Evolutionary conservation across 2,113 vertebrate genomes (phyloP), one percentile per base, ranked within the genome.

Genomic region (Strix aluco): DNA sequence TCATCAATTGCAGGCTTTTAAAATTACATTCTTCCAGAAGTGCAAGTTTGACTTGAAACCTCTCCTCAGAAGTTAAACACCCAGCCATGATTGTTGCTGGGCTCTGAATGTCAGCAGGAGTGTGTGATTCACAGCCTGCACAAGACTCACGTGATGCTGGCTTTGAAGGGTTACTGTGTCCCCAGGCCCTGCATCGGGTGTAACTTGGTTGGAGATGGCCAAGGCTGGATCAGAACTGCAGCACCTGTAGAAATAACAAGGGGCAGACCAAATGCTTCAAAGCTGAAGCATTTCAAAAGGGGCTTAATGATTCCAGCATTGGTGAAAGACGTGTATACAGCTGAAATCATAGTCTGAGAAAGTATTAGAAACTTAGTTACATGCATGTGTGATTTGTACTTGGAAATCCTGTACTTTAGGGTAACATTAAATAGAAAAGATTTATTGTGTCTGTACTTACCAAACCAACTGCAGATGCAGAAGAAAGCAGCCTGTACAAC

Each of bases 1-100:
- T 40, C 67, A 66, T 32, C 54, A 18, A 75, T 5, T 11, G 22
- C 67, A n/a, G n/a, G 57, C n/a, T 85, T 62, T 75, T 23, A 9
- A 71, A 74, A 51, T 16, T 7, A 4, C 21, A 10, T n/a, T 52
- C 54, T 86, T 40, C 22, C 63, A 77, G 47, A 77, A 86, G 63
- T 32, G 38, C 86, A 46, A 32, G 63, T 54, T 51, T 6, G 34
- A 19, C 46, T 3, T 21, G 83, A 81, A 75, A 57, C 38, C 74
- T 88, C 73, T 84, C 72, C 55, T 22, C 2, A n/a, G 75, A 82
- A 63, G 54, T 47, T 27, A 1, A 14, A 29, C 14, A 6, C 62
- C 22, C 81, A 27, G 49, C 70, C 38, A 3, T 2, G 5, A 18
- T 3, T 47, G 65, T 19, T 2, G 0, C 44, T 21, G 66, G 30